Conservation (phyloP, 2,113 vertebrate genomes). For the Dasyurus viverrinus region DNA sequence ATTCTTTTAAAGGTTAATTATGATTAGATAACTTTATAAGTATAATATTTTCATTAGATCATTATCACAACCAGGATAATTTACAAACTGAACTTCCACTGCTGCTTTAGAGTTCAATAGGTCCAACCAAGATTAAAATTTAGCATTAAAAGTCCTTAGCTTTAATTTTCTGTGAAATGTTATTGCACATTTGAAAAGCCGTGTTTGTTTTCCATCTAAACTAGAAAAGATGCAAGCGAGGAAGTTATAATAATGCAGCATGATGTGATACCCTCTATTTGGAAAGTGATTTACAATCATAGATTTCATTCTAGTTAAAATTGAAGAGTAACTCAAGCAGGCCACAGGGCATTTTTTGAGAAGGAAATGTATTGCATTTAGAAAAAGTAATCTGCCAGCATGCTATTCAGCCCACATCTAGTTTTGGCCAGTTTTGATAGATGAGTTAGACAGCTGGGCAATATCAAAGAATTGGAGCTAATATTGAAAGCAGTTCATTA, state of each 20-base stretch:
- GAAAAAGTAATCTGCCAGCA: slow-evolving; percentile 4
- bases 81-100: background rate
- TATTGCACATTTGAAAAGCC: background rate
- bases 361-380: background rate
- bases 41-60: background rate
- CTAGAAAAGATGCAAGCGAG: background rate
- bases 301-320: background rate
- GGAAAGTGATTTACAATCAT: background rate
- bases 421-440: slow-evolving; percentile 1
- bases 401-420: background rate
- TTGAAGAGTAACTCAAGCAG: background rate
- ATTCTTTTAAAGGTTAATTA: background rate
- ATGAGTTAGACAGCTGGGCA: background rate
- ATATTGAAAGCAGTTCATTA: slow-evolving; percentile 3
- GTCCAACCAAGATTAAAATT: background rate
- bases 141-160: background rate
- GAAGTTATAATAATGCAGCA: background rate
- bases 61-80: background rate
- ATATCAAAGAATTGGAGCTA: slow-evolving; percentile 5
- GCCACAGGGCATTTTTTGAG: background rate
- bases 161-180: background rate
- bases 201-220: background rate
- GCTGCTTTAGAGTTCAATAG: background rate
- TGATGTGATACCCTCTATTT: background rate
- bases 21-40: background rate